A percentile compares a stretch with the other conserved stretches of the same genome.
Evolutionary conservation across 2,797 vertebrate genomes (phyloP).

Genomic region (Paguma larvata): DNA sequence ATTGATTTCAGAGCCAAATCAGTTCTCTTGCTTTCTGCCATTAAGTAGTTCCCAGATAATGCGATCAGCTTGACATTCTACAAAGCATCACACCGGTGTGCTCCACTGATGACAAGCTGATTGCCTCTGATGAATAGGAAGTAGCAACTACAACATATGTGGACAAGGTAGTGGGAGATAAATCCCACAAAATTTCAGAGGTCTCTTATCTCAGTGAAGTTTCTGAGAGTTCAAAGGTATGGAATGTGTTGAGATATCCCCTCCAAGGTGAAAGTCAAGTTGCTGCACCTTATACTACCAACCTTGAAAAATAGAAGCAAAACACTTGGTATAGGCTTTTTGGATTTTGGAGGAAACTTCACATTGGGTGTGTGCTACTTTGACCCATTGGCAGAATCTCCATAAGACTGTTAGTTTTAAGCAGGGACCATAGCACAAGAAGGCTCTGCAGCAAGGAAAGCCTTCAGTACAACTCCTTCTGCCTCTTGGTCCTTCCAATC

Average conservation of each 20-base stretch:
- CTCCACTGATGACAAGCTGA: not conserved
- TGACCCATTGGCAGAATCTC: not conserved
- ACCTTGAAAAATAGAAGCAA: not conserved
- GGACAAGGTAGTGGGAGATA: not conserved
- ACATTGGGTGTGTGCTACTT: not conserved
- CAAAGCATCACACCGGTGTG: not conserved
- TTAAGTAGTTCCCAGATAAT: not conserved
- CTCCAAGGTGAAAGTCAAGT: not conserved
- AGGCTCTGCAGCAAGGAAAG: not conserved
- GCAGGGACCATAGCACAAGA: not conserved
- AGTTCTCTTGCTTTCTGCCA: not conserved
- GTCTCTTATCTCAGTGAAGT: not conserved
- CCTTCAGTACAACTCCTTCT: not conserved
- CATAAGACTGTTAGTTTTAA: not conserved
- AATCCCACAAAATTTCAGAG: not conserved
- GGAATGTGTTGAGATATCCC: not conserved
- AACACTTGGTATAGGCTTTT: not conserved
- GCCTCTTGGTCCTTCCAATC: not conserved
- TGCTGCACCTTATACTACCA: not conserved
- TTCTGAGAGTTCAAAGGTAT: not conserved
- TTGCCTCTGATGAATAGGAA: not conserved
- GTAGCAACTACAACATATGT: not conserved
- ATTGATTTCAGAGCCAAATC: not conserved
- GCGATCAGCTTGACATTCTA: not conserved
- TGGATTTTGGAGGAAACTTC: not conserved